A percentile compares a stretch with the other conserved stretches of the same genome.
Conservation (phyloP, 2,888 invertebrate species). For the Elgonia sp. region DNA sequence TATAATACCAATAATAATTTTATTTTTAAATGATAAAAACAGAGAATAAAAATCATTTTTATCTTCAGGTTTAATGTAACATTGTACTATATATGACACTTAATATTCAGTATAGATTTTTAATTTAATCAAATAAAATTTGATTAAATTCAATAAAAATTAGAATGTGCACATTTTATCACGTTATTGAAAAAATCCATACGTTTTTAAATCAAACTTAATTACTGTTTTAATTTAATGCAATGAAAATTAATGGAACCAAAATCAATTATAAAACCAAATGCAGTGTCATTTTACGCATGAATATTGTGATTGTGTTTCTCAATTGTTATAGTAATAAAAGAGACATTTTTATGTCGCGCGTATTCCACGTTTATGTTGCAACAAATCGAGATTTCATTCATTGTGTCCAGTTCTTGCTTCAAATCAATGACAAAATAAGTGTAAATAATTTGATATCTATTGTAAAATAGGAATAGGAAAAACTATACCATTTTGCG, state of each 20-base stretch:
- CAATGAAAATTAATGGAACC: neutral
- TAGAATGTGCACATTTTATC: too few species aligned
- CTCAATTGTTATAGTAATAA: neutral
- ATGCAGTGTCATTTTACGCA: conserved; percentile 1
- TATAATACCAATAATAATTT: too few species aligned
- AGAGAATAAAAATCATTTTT: too few species aligned
- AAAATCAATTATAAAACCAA: too few species aligned
- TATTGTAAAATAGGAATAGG: neutral
- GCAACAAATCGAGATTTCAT: neutral
- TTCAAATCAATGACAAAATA: conserved; percentile 23
- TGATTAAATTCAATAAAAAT: neutral
- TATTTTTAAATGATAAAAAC: too few species aligned
- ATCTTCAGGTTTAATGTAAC: too few species aligned
- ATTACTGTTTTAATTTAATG: too few species aligned
- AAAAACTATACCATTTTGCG: neutral
- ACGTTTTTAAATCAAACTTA: too few species aligned
- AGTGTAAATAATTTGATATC: conserved; percentile 34
- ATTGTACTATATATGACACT: too few species aligned
- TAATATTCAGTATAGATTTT: too few species aligned
- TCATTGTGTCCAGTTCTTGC: neutral
- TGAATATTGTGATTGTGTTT: neutral
- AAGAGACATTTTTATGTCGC: conserved; percentile 1
- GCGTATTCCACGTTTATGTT: conserved; percentile 1
- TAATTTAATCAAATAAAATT: too few species aligned
- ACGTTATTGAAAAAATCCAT: too few species aligned